phyloP scores from a whole-genome alignment of 2,113 vertebrate species.

The Gymnobelideus leadbeateri region DNA sequence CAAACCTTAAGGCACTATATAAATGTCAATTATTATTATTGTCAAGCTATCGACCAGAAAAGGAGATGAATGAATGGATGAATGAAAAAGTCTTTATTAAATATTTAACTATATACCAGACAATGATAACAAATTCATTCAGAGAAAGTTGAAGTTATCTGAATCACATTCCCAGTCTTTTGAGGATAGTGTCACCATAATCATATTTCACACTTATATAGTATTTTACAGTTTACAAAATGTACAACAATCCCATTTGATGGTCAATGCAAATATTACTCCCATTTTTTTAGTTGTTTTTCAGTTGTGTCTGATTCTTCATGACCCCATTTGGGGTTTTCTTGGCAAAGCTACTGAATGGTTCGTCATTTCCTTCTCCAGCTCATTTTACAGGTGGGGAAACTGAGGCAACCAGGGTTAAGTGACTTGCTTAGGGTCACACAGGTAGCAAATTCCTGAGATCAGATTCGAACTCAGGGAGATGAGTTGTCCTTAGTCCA shows the following conservation, averaged over 20 bases:
- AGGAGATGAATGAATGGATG: not conserved
- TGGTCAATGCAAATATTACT: not conserved
- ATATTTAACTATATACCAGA: not conserved
- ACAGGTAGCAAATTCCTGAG: no score
- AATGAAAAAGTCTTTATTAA: not conserved
- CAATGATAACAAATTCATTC: not conserved
- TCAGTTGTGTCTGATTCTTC: no score
- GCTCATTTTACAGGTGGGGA: no score
- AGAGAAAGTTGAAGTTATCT: not conserved
- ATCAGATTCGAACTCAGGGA: no score
- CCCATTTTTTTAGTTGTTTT: not conserved
- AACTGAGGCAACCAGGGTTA: no score
- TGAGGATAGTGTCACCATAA: not conserved
- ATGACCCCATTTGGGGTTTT: no score
- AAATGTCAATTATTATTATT: not conserved
- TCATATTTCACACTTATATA: not conserved
- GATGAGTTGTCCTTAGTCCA: no score
- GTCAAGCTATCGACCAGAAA: not conserved
- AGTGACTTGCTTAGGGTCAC: no score
- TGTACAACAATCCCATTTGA: not conserved
- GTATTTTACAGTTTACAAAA: not conserved
- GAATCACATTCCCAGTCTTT: not conserved
- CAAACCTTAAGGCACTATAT: not conserved
- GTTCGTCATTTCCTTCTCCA: no score
- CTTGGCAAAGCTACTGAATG: no score